Percentiles rank a stretch among this genome's conserved stretches.
Conservation (phyloP, 2,888 invertebrate species). For the Drosophila bunnanda region DNA sequence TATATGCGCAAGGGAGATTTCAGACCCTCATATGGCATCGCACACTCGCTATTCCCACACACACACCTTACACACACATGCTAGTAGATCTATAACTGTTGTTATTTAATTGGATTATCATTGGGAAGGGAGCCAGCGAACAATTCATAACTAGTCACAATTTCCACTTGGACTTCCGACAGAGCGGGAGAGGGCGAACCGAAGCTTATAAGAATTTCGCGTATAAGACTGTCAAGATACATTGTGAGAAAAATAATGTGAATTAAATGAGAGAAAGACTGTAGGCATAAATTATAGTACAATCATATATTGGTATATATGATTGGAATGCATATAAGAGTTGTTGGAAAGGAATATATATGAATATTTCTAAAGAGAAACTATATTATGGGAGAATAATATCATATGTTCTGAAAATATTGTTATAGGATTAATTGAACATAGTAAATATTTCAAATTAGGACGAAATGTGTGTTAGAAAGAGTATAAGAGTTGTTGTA, state of each 20-base stretch:
- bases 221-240: neutral
- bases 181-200: neutral
- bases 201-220: neutral
- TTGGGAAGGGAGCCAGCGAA: slow-evolving; percentile 24
- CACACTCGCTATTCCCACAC: neutral
- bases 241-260: neutral
- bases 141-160: slow-evolving; percentile 23
- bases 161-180: slow-evolving; percentile 31
- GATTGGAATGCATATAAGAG: neutral
- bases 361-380: neutral
- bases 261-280: neutral
- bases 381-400: neutral
- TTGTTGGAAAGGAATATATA: neutral
- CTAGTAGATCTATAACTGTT: slow-evolving; percentile 31
- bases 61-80: neutral
- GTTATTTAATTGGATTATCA: slow-evolving; percentile 41
- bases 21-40: slow-evolving; percentile 2
- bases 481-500: neutral
- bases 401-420: neutral
- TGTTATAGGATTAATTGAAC: neutral
- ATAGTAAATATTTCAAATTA: neutral
- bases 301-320: neutral
- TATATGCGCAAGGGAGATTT: neutral
- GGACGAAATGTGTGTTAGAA: neutral
- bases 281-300: neutral